Conservation (phyloP, 2,888 invertebrate genomes). For the Pammene fasciana region DNA sequence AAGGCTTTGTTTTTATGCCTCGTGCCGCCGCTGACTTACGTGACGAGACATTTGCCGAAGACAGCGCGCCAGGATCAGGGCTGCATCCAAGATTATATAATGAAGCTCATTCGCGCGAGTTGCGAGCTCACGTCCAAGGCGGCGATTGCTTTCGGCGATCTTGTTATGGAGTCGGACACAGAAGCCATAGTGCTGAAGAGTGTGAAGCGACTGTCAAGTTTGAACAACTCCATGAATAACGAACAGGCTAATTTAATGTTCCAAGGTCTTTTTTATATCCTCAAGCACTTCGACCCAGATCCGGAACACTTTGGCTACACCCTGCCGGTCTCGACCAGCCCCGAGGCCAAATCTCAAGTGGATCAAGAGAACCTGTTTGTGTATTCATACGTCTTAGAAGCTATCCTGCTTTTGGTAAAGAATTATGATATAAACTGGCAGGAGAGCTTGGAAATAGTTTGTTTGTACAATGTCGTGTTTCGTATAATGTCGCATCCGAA, state of each 20-base stretch:
- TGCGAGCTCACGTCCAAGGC: conserved; percentile 86
- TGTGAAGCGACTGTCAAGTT: conserved; percentile 82
- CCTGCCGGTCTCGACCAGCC: conserved; percentile 50
- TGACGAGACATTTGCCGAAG: conserved; percentile 51
- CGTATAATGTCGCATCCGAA: conserved; percentile 68
- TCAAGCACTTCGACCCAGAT: conserved; percentile 80
- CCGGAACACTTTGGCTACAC: conserved; percentile 47
- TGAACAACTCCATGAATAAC: conserved; percentile 82
- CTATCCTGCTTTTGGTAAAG: conserved; percentile 85
- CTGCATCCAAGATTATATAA: conserved; percentile 83
- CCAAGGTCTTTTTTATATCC: conserved; percentile 84
- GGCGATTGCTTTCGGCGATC: conserved; percentile 84
- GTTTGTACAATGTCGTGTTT: conserved; percentile 78
- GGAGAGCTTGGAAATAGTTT: conserved; percentile 89
- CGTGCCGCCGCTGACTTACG: conserved; percentile 82
- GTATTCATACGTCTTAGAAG: conserved; percentile 86
- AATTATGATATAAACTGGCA: conserved; percentile 90
- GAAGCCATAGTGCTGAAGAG: conserved; percentile 77
- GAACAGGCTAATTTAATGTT: conserved; percentile 86
- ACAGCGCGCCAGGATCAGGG: conserved; percentile 62
- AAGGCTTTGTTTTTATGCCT: conserved; percentile 85
- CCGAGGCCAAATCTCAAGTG: conserved; percentile 56
- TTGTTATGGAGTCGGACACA: conserved; percentile 72
- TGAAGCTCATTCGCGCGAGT: conserved; percentile 84
- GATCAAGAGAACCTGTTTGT: conserved; percentile 71